Base-by-base conservation (phyloP, 2,888 invertebrate genomes). In the Ligdia adustata region DNA sequence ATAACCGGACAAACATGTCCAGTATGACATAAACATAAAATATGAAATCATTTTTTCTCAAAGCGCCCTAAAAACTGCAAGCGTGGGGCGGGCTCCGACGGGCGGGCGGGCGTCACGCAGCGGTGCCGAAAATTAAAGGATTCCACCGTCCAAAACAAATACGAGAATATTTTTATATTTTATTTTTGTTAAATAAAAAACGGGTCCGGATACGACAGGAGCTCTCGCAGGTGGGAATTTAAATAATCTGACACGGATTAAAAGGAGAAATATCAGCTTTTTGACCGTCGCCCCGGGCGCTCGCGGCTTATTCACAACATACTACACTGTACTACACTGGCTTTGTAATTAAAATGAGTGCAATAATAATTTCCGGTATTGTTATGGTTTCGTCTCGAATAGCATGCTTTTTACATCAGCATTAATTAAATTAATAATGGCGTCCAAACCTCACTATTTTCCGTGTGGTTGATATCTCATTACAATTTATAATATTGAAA, bases 211-310 rank as follows among this genome's bases (percentile, higher is more conserved):
- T 78, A 79, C 69, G 76, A 75, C 67, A 49, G 64, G 71, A 78
- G 73, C 72, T 71, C 73, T 77, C 80, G 79, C 89, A 90, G 90
- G 89, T 90, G 90, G 90, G 89, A 88, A 89, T 90, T 89, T 89
- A 89, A 90, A 90, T 89, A 90, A 90, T 89, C 89, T 88, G 89
- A 87, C 88, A 86, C 80, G 89, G 89, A 88, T 89, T 89, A 89
- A 89, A 87, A 84, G 74, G 84, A 88, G 81, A 84, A 89, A 88
- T 86, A 90, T 88, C 86, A 87, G 88, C 86, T 80, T 87, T 46
- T 84, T 85, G 87, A 85, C 86, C 86, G 83, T 77, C 79, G 85
- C 80, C 75, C 69, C 69, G 66, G 67, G 70, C 69, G 64, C 55
- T 56, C 58, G 46, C 32, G 74, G 83, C 76, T 87, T 84, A 85